Evolutionary conservation across 2,797 vertebrate genomes (phyloP).

Genomic region (Crocodylus rhombifer): DNA sequence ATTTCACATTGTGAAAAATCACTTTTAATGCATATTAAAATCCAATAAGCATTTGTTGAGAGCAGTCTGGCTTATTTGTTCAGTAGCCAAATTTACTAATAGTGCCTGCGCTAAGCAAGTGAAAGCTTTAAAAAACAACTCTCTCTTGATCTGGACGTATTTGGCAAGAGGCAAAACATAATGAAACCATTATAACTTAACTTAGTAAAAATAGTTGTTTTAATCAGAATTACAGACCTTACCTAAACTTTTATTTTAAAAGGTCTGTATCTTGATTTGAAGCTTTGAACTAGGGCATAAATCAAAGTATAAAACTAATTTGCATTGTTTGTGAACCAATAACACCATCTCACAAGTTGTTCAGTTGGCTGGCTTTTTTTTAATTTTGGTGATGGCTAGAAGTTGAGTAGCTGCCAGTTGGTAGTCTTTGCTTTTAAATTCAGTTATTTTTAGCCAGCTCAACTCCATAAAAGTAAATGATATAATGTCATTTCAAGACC

Average conservation of each 20-base stretch:
- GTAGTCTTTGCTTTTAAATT: background rate
- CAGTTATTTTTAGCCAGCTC: background rate
- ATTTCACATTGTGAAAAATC: too few species aligned
- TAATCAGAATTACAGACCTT: background rate
- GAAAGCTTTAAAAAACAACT: too few species aligned
- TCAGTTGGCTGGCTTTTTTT: background rate
- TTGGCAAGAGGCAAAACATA: too few species aligned
- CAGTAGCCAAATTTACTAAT: too few species aligned
- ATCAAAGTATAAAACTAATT: background rate
- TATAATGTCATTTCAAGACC: background rate
- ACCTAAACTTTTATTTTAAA: background rate
- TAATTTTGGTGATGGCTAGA: background rate
- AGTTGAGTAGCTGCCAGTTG: background rate
- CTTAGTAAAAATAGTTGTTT: background rate
- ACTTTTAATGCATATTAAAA: too few species aligned
- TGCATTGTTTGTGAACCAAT: background rate
- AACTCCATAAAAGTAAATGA: background rate
- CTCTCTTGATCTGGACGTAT: too few species aligned
- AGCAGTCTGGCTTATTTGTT: too few species aligned
- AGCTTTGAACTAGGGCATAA: background rate
- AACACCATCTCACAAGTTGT: background rate
- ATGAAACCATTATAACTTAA: background rate
- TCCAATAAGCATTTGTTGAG: too few species aligned
- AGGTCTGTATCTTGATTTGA: background rate
- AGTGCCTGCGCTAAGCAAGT: too few species aligned